These are phyloP conservation scores for Columbina picui DNA, from an alignment of 2,113 vertebrate species.

Conservation along the genomic window DNA sequence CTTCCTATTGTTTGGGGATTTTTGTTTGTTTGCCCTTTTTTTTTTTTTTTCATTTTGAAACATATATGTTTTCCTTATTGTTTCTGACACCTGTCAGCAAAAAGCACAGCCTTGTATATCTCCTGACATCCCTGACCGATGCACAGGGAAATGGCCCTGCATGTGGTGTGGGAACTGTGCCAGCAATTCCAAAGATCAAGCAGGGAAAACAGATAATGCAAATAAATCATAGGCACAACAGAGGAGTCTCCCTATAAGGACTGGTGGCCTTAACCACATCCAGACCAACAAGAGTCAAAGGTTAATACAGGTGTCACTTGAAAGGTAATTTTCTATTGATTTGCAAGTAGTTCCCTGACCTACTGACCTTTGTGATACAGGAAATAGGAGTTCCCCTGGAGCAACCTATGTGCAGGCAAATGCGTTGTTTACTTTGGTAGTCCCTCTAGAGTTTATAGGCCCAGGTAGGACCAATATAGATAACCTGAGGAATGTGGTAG, in stretches of 20 bases:
- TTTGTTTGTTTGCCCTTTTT: too few species aligned
- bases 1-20: background rate
- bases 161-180: background rate
- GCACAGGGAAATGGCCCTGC: background rate
- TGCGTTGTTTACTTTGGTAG: constrained; percentile 61
- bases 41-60: background rate
- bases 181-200: constrained; percentile 41
- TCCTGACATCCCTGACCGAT: background rate
- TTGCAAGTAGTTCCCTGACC: constrained; percentile 55
- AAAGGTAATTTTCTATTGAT: constrained; percentile 64
- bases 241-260: background rate
- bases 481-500: constrained; percentile 62
- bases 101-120: background rate
- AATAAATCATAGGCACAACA: constrained; percentile 9
- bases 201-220: constrained; percentile 31
- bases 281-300: constrained; percentile 45
- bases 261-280: constrained; percentile 13
- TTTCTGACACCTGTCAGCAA: constrained; percentile 49
- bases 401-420: constrained; percentile 46
- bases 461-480: constrained; percentile 40
- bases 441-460: constrained; percentile 57
- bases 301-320: constrained; percentile 57
- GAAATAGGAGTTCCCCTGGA: constrained; percentile 23
- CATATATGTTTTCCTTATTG: background rate
- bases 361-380: constrained; percentile 24